A percentile compares a stretch with the other conserved stretches of the same genome.
Evolutionary conservation across 2,797 vertebrate genomes (phyloP).

Genomic region (Galagoides demidoff): DNA sequence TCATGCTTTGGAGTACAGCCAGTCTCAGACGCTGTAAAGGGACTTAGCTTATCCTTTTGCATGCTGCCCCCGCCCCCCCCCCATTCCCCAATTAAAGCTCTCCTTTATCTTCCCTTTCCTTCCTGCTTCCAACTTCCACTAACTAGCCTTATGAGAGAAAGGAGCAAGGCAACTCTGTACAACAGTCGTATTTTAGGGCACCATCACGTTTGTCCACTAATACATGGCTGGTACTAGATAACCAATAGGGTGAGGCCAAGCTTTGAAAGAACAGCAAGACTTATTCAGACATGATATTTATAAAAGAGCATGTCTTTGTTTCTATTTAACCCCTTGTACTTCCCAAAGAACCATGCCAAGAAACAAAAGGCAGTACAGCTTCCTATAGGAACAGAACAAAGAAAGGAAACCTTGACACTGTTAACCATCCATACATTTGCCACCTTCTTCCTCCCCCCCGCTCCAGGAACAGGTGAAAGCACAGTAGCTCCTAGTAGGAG

Average conservation of each 20-base stretch:
- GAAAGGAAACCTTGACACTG: not conserved
- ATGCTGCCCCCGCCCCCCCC: accelerated
- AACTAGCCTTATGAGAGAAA: not conserved
- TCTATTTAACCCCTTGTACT: not conserved
- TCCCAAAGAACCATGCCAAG: not conserved
- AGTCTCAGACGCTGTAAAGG: not conserved
- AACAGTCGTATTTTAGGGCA: not conserved
- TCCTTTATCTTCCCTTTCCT: not conserved
- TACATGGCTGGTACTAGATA: not conserved
- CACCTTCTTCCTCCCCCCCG: not conserved
- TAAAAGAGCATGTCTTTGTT: not conserved
- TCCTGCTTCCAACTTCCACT: not conserved
- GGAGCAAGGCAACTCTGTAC: not conserved
- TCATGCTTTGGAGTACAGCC: constrained; percentile 32
- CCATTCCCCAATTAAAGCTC: accelerated
- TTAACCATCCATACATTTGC: not conserved
- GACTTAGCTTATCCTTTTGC: not conserved
- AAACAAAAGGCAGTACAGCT: not conserved
- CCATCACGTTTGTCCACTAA: not conserved
- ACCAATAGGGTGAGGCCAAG: not conserved
- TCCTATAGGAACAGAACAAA: not conserved
- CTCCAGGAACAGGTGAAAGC: not conserved
- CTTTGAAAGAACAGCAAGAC: not conserved
- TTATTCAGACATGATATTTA: not conserved
- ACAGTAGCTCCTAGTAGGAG: not conserved